Evolutionary conservation across 2,888 invertebrate species (phyloP).

Genomic region (Phaonia tiefii): DNA sequence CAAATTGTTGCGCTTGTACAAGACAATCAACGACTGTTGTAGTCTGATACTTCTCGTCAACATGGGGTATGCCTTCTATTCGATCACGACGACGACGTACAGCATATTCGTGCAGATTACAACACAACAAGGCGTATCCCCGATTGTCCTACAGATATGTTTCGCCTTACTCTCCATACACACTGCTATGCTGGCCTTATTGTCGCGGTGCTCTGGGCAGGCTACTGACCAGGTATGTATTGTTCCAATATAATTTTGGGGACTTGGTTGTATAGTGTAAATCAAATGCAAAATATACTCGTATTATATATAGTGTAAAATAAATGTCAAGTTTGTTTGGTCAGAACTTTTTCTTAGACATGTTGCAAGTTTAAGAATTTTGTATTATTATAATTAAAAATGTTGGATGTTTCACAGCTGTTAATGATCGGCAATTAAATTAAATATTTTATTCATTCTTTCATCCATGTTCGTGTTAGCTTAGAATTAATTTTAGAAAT

Average conservation of each 20-base stretch:
- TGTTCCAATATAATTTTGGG: constrained; percentile 5
- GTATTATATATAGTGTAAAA: too few species aligned
- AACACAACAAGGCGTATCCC: constrained; percentile 71
- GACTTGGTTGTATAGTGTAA: not conserved
- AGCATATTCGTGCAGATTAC: constrained; percentile 78
- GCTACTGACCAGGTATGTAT: constrained; percentile 75
- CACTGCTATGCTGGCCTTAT: constrained; percentile 71
- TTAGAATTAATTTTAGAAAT: too few species aligned
- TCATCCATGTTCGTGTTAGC: too few species aligned
- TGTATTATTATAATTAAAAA: too few species aligned
- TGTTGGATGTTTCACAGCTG: too few species aligned
- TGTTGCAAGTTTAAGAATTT: too few species aligned
- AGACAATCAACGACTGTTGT: constrained; percentile 76
- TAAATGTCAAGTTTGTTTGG: too few species aligned
- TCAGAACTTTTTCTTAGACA: too few species aligned
- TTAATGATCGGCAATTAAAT: too few species aligned
- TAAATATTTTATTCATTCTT: too few species aligned
- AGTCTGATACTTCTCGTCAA: constrained; percentile 76
- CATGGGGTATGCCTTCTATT: constrained; percentile 78
- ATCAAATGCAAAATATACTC: too few species aligned
- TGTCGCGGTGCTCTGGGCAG: constrained; percentile 74
- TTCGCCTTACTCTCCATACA: constrained; percentile 73
- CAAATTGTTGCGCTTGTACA: constrained; percentile 75
- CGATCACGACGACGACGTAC: constrained; percentile 78
- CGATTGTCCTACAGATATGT: constrained; percentile 73